Percentiles rank a stretch among this genome's conserved stretches.
These are phyloP conservation scores for Harpia harpyja DNA, from an alignment of 2,797 vertebrate genomes.

Conservation along the genomic window DNA sequence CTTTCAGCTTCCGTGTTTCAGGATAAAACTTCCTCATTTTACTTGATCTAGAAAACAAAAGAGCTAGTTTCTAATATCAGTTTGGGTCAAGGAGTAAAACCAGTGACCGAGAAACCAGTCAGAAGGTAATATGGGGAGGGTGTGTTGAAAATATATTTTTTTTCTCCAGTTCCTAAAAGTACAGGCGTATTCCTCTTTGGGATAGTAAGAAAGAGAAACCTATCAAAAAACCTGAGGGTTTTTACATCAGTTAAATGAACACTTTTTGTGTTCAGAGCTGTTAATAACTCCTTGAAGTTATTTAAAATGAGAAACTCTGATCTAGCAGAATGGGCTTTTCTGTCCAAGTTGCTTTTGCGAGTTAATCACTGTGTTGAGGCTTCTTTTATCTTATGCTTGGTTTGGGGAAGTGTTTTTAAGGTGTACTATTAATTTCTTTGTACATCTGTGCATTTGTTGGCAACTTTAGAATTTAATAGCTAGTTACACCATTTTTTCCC, in stretches of 20 bases:
- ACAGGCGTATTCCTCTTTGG: not conserved
- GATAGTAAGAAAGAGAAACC: not conserved
- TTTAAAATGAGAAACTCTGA: not conserved
- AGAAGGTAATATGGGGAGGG: not conserved
- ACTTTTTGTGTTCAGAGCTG: not conserved
- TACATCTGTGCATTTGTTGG: not conserved
- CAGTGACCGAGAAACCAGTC: not conserved
- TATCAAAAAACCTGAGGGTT: accelerated
- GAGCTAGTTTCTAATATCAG: not conserved
- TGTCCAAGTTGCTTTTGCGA: not conserved
- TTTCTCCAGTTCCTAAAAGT: not conserved
- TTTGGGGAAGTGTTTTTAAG: not conserved
- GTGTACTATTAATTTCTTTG: not conserved
- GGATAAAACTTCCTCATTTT: not conserved
- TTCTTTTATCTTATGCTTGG: not conserved
- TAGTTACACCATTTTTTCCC: accelerated
- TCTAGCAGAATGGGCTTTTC: not conserved
- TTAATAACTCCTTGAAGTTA: not conserved
- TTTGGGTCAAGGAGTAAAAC: not conserved
- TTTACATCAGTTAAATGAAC: not conserved
- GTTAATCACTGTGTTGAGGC: not conserved
- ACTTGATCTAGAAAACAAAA: not conserved
- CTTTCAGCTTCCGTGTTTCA: not conserved
- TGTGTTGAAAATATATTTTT: not conserved
- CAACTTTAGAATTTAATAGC: not conserved